Percentiles rank a stretch among this genome's conserved stretches.
phyloP scores from a whole-genome alignment of 2,113 vertebrate genomes.

The Neotragus pygmaeus region DNA sequence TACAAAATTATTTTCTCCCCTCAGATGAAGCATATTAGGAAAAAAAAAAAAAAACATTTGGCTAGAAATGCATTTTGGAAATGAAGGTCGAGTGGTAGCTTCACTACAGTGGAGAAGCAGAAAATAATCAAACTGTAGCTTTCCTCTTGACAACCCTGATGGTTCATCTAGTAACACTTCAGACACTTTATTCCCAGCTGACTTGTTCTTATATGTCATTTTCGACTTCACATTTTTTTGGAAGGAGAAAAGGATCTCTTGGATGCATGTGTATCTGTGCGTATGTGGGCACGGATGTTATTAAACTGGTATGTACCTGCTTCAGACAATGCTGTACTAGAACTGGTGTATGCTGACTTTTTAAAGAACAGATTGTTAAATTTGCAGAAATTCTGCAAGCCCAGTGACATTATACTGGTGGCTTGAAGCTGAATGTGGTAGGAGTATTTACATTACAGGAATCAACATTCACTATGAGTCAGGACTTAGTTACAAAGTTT shows the following conservation, averaged over 20 bases:
- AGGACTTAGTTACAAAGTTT: not conserved
- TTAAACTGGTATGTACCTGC: not conserved
- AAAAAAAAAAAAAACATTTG: not conserved
- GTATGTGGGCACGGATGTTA: not conserved
- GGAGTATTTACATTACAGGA: not conserved
- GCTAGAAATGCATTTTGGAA: slow-evolving; percentile 63
- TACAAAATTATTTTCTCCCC: slow-evolving; percentile 43
- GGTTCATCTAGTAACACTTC: slow-evolving; percentile 69
- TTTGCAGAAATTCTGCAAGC: not conserved
- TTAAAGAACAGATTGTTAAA: not conserved
- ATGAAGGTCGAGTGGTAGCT: slow-evolving; percentile 58
- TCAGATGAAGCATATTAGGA: not conserved
- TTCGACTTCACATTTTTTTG: slow-evolving; percentile 13
- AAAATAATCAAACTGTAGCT: slow-evolving; percentile 65
- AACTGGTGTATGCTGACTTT: not conserved
- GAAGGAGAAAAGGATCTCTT: slow-evolving; percentile 59
- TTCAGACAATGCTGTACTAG: not conserved
- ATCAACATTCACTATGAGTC: not conserved
- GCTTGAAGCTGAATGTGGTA: not conserved
- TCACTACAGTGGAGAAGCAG: slow-evolving; percentile 51
- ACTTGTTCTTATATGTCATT: slow-evolving; percentile 50
- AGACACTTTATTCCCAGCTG: slow-evolving; percentile 51
- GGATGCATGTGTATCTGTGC: not conserved
- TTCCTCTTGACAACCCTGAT: slow-evolving; percentile 64
- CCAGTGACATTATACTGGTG: not conserved